A percentile compares a stretch with the other conserved stretches of the same genome.
Evolutionary conservation across 2,797 vertebrate species (phyloP).

Genomic region (Sebastiscus albofasciatus): DNA sequence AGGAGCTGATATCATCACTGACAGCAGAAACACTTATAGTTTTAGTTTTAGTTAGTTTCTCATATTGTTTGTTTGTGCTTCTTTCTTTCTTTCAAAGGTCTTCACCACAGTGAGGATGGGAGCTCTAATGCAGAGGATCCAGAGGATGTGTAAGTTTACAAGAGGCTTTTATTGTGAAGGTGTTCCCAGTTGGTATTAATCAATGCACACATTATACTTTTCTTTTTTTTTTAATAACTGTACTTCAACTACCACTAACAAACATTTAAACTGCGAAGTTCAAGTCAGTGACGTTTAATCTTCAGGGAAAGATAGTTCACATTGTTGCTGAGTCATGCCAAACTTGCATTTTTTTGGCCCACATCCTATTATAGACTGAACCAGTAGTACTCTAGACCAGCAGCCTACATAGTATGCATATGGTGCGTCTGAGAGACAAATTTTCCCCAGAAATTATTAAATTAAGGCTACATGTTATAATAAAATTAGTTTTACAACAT

Average conservation of each 20-base stretch:
- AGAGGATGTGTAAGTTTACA: slow-evolving; percentile 77
- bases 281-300: not conserved
- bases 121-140: slow-evolving; percentile 63
- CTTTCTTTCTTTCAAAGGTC: slow-evolving; percentile 54
- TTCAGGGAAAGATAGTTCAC: not conserved
- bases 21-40: not conserved
- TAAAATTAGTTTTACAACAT: not conserved
- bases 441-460: not conserved
- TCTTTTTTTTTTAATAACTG: too few species aligned
- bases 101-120: slow-evolving; percentile 66
- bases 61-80: not conserved
- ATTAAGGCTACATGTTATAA: not conserved
- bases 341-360: not conserved
- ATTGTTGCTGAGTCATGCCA: slow-evolving; percentile 8
- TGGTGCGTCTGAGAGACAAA: not conserved
- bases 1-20: not conserved
- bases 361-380: not conserved
- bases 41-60: too few species aligned
- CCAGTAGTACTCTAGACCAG: not conserved
- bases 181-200: not conserved
- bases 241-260: too few species aligned
- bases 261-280: not conserved
- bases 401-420: not conserved
- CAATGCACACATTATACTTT: not conserved
- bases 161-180: not conserved